These are phyloP conservation scores for Amazona guildingii DNA, from an alignment of 2,113 vertebrate genomes.

Conservation along the genomic window DNA sequence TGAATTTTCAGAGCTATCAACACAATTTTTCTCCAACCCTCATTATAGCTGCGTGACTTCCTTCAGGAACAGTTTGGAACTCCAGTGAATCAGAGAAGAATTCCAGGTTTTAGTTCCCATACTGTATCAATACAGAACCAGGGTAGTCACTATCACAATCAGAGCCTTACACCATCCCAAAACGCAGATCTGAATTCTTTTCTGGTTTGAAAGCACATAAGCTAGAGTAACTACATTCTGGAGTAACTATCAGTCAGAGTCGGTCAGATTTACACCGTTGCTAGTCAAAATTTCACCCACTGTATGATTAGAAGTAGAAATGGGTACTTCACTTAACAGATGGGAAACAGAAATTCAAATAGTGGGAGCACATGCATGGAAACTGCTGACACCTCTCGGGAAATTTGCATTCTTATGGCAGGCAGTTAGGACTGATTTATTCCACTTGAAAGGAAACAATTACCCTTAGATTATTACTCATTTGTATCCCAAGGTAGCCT, in stretches of 20 bases:
- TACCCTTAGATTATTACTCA: constrained; percentile 29
- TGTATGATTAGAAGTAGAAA: neutral
- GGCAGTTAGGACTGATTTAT: constrained; percentile 27
- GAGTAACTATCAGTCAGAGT: neutral
- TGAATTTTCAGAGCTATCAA: neutral
- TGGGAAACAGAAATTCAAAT: neutral
- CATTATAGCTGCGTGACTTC: neutral
- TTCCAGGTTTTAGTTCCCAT: neutral
- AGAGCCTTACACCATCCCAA: neutral
- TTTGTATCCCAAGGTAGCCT: neutral
- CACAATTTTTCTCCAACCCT: neutral
- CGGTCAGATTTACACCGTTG: neutral
- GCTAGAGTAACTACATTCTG: neutral
- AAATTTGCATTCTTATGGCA: constrained; percentile 6
- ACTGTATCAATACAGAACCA: neutral
- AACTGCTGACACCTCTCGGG: neutral
- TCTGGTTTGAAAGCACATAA: fast-evolving
- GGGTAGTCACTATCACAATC: neutral
- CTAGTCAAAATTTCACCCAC: neutral
- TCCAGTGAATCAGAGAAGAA: neutral
- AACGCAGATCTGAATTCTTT: neutral
- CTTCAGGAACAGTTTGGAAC: neutral
- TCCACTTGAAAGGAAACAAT: constrained; percentile 43
- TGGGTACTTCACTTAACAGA: neutral
- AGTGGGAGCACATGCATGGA: neutral